phyloP scores from a whole-genome alignment of 1,140 invertebrate genomes.

The Propsilocerus akamusi region DNA sequence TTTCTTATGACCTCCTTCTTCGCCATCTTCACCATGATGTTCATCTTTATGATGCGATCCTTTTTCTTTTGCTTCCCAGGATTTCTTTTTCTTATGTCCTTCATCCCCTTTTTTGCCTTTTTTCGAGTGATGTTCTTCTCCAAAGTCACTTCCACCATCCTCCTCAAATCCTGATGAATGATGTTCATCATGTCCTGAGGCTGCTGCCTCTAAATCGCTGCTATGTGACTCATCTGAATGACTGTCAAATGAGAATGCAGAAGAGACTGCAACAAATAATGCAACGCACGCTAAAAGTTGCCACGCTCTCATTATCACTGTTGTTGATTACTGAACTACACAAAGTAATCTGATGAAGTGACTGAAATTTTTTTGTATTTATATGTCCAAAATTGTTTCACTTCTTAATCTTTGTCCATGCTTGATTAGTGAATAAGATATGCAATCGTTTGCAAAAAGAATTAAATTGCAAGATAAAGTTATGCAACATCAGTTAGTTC shows the following conservation, averaged over 20 bases:
- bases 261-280: not conserved
- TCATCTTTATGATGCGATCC: conserved; percentile 43
- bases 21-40: conserved; percentile 34
- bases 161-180: conserved; percentile 11
- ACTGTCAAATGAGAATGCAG: not conserved
- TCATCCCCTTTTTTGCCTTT: conserved; percentile 35
- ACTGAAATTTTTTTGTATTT: no score
- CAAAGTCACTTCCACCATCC: conserved; percentile 25
- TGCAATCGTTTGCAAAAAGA: no score
- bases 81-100: conserved; percentile 32
- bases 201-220: not conserved
- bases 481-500: no score
- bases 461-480: no score
- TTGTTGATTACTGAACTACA: no score
- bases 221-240: not conserved
- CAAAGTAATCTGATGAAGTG: no score
- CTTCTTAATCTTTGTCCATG: no score
- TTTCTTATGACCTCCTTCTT: conserved; percentile 40
- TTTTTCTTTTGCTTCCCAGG: conserved; percentile 32
- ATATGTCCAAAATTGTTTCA: no score
- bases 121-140: conserved; percentile 27
- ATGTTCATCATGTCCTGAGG: not conserved
- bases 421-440: no score
- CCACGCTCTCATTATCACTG: conserved; percentile 1
- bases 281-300: not conserved